Conservation (phyloP, 1,140 invertebrate genomes). For the Pogonomyrmex californicus region DNA sequence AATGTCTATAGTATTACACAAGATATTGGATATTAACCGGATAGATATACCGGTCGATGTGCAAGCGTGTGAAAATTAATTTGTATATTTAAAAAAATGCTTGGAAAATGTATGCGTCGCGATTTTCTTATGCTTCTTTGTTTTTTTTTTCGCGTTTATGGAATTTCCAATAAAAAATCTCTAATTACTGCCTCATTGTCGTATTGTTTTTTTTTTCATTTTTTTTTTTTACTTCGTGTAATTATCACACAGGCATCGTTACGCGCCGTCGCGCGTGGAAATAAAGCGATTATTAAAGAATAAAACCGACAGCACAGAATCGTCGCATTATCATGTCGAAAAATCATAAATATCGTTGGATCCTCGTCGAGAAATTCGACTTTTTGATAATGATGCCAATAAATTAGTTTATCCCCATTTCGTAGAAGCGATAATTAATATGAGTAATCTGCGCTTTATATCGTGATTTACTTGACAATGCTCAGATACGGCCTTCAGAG, state of each 20-base stretch:
- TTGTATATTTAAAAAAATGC: not conserved
- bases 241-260: not conserved
- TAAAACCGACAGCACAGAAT: not conserved
- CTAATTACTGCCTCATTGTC: not conserved
- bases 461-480: conserved; percentile 60
- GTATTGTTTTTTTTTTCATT: not conserved
- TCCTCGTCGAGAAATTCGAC: not conserved
- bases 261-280: not conserved
- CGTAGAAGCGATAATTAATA: conserved; percentile 28
- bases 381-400: conserved; percentile 7
- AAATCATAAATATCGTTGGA: not conserved
- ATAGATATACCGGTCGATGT: not conserved
- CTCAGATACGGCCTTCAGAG: conserved; percentile 52
- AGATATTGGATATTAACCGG: not conserved
- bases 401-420: conserved; percentile 13
- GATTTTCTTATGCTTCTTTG: not conserved
- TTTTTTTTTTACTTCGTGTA: not conserved
- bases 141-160: not conserved
- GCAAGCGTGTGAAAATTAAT: not conserved
- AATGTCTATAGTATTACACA: not conserved
- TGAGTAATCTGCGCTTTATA: not conserved
- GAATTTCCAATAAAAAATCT: not conserved
- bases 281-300: not conserved
- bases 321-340: not conserved
- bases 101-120: not conserved